A percentile compares a stretch with the other conserved stretches of the same genome.
These are phyloP conservation scores for Melikaiella ostensackeni DNA, from an alignment of 2,888 invertebrate species.

Conservation along the genomic window DNA sequence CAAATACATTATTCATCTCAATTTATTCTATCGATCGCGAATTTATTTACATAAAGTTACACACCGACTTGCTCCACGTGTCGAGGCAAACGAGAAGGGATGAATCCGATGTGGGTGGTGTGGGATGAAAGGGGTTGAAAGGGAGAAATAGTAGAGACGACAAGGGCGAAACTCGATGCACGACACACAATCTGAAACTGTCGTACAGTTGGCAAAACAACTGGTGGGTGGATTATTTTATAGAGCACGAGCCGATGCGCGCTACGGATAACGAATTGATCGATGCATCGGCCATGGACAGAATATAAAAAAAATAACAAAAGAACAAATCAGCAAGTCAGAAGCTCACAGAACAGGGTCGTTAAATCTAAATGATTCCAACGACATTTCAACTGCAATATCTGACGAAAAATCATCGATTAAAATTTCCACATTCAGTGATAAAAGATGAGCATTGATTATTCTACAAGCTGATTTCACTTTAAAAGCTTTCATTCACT, in stretches of 20 bases:
- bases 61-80: slow-evolving; percentile 7
- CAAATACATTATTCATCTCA: slow-evolving; percentile 31
- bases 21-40: slow-evolving; percentile 16
- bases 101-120: slow-evolving; percentile 20
- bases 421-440: neutral
- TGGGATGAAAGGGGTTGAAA: neutral
- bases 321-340: slow-evolving; percentile 29
- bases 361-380: slow-evolving; percentile 41
- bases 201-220: slow-evolving; percentile 47
- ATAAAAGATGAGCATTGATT: neutral
- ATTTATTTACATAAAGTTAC: slow-evolving; percentile 23
- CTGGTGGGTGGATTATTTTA: slow-evolving; percentile 51
- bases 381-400: slow-evolving; percentile 21
- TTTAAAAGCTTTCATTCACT: neutral
- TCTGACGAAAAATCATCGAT: slow-evolving; percentile 40
- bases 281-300: slow-evolving; percentile 42
- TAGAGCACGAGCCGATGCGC: slow-evolving; percentile 52
- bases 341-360: slow-evolving; percentile 38
- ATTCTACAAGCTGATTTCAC: neutral
- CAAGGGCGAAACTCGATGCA: slow-evolving; percentile 20
- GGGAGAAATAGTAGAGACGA: neutral
- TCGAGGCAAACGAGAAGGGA: slow-evolving; percentile 11
- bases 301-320: slow-evolving; percentile 35
- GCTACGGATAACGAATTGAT: slow-evolving; percentile 56
- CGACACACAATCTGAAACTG: slow-evolving; percentile 16